Percentiles rank a stretch among this genome's conserved stretches.
These are phyloP conservation scores for Morpho helenor DNA, from an alignment of 2,888 invertebrate genomes.

Conservation along the genomic window DNA sequence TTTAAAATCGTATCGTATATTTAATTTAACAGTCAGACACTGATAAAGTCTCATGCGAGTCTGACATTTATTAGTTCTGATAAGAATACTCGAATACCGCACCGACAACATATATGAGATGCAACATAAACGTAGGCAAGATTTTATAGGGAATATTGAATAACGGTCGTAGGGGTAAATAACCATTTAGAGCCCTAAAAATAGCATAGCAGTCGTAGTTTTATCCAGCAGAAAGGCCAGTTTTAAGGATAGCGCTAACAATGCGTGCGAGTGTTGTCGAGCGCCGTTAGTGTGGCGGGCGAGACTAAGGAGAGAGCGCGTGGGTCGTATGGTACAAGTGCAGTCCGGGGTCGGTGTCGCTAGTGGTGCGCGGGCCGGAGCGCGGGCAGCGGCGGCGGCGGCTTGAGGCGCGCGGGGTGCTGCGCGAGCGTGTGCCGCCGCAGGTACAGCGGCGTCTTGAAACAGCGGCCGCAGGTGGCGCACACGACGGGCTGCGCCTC, in stretches of 20 bases:
- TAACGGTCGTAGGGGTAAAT: too few relatives aligned
- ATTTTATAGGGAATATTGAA: too few relatives aligned
- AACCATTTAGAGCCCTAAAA: too few relatives aligned
- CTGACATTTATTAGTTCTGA: too few relatives aligned
- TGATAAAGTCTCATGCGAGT: too few relatives aligned
- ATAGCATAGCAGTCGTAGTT: too few relatives aligned
- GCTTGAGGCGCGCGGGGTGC: constrained; percentile 72
- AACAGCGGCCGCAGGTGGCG: constrained; percentile 84
- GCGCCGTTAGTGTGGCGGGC: constrained; percentile 4
- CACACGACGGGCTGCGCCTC: constrained; percentile 84
- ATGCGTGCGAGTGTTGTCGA: not conserved
- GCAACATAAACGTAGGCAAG: too few relatives aligned
- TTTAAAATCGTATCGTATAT: too few relatives aligned
- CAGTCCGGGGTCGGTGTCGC: constrained; percentile 28
- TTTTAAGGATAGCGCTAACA: not conserved
- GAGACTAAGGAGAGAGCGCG: constrained; percentile 3
- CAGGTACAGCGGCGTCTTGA: constrained; percentile 87
- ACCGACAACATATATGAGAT: too few relatives aligned
- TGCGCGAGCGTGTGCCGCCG: constrained; percentile 87
- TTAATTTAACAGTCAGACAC: too few relatives aligned
- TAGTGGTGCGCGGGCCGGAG: constrained; percentile 42
- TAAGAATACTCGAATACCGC: too few relatives aligned
- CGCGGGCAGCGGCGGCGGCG: constrained; percentile 52
- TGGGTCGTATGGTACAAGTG: constrained; percentile 3
- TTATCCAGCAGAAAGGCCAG: too few relatives aligned